Conservation (phyloP, 2,888 invertebrate species). For the Athrips mouffetella region DNA sequence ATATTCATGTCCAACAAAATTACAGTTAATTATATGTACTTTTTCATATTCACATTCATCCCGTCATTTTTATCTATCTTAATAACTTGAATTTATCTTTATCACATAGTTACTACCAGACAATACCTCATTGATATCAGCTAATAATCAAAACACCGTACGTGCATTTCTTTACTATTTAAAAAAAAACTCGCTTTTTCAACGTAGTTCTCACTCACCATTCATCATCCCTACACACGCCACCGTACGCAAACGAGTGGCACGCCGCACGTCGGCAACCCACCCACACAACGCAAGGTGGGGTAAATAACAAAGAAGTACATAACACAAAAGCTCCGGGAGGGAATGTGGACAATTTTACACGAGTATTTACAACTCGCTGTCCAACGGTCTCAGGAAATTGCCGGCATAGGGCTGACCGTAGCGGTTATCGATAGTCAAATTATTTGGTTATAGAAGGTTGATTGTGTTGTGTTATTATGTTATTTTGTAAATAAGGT, state of each 20-base stretch:
- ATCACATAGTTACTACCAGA: too few species aligned
- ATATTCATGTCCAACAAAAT: too few species aligned
- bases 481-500: too few species aligned
- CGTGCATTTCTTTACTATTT: constrained; percentile 16
- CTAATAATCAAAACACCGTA: too few species aligned
- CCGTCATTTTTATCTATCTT: too few species aligned
- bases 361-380: constrained; percentile 78
- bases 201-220: neutral
- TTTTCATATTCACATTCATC: too few species aligned
- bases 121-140: too few species aligned
- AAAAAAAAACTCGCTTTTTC: constrained; percentile 7
- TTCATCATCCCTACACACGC: neutral
- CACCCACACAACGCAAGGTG: constrained; percentile 36
- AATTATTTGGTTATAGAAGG: too few species aligned
- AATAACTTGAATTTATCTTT: too few species aligned
- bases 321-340: constrained; percentile 69
- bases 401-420: constrained; percentile 50
- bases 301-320: constrained; percentile 73
- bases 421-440: constrained; percentile 27
- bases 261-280: neutral
- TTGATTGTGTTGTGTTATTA: too few species aligned
- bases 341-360: constrained; percentile 78
- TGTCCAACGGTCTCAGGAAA: constrained; percentile 76
- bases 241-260: constrained; percentile 5
- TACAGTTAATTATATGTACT: too few species aligned